Conservation (phyloP, 2,888 invertebrate species). For the Lysandra coridon region DNA sequence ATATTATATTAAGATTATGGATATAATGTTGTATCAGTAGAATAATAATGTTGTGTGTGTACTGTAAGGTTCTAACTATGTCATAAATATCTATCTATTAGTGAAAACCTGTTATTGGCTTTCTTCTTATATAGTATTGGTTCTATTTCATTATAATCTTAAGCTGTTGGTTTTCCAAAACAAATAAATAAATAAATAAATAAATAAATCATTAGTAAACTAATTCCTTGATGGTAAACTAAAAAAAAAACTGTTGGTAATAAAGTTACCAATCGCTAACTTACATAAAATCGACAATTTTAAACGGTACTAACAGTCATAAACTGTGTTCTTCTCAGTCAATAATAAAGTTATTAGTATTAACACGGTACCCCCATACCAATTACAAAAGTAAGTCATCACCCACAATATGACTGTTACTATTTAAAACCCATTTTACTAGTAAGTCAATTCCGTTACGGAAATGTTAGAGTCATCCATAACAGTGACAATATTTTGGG, state of each 20-base stretch:
- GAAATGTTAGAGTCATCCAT: slow-evolving; percentile 53
- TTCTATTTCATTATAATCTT: no score
- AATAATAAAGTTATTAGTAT: slow-evolving; percentile 15
- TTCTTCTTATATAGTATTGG: no score
- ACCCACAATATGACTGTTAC: slow-evolving; percentile 17
- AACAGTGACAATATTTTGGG: slow-evolving; percentile 52
- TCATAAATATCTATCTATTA: no score
- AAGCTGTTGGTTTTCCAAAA: no score
- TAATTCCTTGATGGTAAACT: no score
- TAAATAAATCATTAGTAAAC: no score
- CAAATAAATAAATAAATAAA: no score
- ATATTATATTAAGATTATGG: no score
- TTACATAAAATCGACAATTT: not conserved
- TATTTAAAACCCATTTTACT: slow-evolving; percentile 21
- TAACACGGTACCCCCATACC: slow-evolving; percentile 18
- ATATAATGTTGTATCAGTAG: no score
- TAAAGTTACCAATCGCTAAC: not conserved
- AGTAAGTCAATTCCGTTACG: slow-evolving; percentile 57
- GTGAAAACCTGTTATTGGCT: no score
- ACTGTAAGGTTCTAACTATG: no score
- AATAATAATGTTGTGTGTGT: no score
- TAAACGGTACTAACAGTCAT: not conserved
- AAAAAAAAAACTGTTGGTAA: not conserved
- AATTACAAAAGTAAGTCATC: slow-evolving; percentile 19
- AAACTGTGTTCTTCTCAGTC: not conserved